These are phyloP conservation scores for Pseudorasbora parva DNA, from an alignment of 2,113 vertebrate species.

Conservation along the genomic window DNA sequence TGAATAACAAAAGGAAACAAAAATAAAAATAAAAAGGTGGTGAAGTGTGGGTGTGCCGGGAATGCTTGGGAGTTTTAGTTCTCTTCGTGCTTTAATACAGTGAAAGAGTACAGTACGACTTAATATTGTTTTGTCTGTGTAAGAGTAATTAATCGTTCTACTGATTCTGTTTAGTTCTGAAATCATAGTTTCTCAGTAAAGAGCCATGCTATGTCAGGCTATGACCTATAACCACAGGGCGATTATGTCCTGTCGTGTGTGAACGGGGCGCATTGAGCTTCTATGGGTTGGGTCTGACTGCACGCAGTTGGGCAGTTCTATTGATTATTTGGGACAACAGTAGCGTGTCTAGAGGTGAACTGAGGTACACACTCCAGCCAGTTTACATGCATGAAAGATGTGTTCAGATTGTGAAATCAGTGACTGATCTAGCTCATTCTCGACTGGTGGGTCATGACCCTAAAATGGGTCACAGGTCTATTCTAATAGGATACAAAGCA, in stretches of 20 bases:
- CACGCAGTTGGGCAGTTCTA: neutral
- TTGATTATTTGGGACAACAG: constrained; percentile 41
- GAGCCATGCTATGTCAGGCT: neutral
- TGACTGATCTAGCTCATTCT: neutral
- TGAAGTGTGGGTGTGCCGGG: neutral
- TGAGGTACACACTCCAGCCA: neutral
- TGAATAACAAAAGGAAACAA: neutral
- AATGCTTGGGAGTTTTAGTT: neutral
- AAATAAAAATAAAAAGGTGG: neutral
- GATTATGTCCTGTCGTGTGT: neutral
- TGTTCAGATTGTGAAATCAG: neutral
- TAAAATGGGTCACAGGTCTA: neutral
- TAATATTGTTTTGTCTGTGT: neutral
- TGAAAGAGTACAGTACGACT: neutral
- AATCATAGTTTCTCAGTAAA: neutral
- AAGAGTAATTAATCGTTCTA: neutral
- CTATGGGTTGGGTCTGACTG: neutral
- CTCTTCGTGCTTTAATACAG: neutral
- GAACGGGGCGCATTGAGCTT: constrained; percentile 2
- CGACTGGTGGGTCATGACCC: neutral
- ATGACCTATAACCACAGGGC: constrained; percentile 30
- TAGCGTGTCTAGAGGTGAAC: neutral
- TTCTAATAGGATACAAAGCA: neutral
- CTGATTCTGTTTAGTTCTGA: neutral
- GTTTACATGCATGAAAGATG: neutral